Conservation (phyloP, 2,888 invertebrate genomes). For the Loripinus fragilis region DNA sequence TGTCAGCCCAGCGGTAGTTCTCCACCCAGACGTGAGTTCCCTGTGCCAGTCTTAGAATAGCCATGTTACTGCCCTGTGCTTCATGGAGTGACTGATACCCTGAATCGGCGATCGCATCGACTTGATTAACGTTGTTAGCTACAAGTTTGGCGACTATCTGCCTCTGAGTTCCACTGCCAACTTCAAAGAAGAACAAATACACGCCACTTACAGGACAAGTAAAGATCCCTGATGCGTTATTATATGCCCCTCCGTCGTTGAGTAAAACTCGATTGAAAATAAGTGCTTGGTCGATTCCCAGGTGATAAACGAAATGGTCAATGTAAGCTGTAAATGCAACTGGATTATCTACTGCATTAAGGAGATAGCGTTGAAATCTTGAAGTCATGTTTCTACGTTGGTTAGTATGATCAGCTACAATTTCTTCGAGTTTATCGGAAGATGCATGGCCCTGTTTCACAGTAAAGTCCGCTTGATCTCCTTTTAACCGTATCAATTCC, state of each 20-base stretch:
- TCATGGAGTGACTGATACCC: neutral
- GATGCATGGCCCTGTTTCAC: too few relatives aligned
- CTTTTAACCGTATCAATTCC: too few relatives aligned
- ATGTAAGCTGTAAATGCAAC: conserved; percentile 37
- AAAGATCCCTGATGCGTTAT: neutral
- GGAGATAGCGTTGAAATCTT: neutral
- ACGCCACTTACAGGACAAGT: neutral
- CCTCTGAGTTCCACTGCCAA: neutral
- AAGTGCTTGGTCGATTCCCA: conserved; percentile 27
- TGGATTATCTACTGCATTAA: neutral
- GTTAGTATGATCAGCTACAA: too few relatives aligned
- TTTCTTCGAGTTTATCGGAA: too few relatives aligned
- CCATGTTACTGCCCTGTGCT: conserved; percentile 5
- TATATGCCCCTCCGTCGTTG: conserved; percentile 38
- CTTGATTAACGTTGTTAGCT: too few relatives aligned
- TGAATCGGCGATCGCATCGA: neutral
- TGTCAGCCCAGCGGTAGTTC: neutral
- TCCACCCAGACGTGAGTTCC: neutral
- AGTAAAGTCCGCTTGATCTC: too few relatives aligned
- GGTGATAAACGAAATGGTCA: conserved; percentile 30
- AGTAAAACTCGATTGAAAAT: conserved; percentile 32
- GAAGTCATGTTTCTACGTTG: neutral
- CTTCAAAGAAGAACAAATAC: too few relatives aligned
- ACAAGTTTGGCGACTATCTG: conserved; percentile 3
- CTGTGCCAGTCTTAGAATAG: neutral